Conservation (phyloP, 2,888 invertebrate species). For the Scaptomyza tumidula region DNA sequence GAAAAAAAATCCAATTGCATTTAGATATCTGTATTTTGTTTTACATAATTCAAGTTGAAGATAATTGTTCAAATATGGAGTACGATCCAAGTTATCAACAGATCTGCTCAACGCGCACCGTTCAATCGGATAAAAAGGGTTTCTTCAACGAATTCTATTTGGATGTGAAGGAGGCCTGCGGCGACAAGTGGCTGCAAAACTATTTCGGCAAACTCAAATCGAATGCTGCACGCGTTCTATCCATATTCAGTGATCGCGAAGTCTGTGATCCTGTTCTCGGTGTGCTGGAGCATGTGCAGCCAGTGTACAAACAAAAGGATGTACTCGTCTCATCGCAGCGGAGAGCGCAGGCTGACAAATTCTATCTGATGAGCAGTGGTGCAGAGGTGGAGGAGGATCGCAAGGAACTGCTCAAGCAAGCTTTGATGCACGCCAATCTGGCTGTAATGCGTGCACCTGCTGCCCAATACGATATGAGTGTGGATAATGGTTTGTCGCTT, state of each 20-base stretch:
- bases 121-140: constrained; percentile 90
- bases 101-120: constrained; percentile 90
- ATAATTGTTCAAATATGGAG: constrained; percentile 53
- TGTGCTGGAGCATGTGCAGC: constrained; percentile 88
- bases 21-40: constrained; percentile 44
- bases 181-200: constrained; percentile 87
- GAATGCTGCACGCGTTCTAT: constrained; percentile 87
- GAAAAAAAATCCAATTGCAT: constrained; percentile 45
- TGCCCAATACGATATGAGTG: constrained; percentile 85
- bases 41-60: constrained; percentile 48
- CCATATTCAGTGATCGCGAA: constrained; percentile 84
- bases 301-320: constrained; percentile 89
- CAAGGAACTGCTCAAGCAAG: constrained; percentile 84
- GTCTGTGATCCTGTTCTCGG: constrained; percentile 85
- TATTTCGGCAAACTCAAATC: constrained; percentile 87
- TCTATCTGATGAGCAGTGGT: constrained; percentile 85
- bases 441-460: constrained; percentile 90
- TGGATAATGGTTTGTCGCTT: constrained; percentile 88
- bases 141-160: constrained; percentile 90
- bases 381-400: constrained; percentile 37
- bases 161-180: constrained; percentile 85
- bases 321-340: constrained; percentile 87
- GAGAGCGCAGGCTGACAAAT: constrained; percentile 87
- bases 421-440: constrained; percentile 88
- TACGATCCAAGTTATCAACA: constrained; percentile 86